Evolutionary conservation across 1,140 invertebrate genomes (phyloP).

Genomic region (Armadillidium nasatum): DNA sequence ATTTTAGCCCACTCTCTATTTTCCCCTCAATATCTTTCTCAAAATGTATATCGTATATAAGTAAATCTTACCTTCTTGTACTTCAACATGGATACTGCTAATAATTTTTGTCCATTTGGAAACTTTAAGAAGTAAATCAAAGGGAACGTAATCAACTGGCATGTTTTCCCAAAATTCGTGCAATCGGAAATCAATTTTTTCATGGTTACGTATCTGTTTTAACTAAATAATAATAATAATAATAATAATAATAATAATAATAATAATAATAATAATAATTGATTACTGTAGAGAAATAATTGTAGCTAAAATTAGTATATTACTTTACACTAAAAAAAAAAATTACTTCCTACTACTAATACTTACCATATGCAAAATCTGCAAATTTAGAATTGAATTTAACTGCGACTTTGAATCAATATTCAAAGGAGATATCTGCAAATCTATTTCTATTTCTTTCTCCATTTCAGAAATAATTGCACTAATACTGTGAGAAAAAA

Average conservation of each 20-base stretch:
- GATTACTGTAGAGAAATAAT: too few relatives aligned
- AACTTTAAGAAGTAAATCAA: constrained; percentile 35
- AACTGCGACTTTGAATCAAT: neutral
- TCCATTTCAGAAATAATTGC: neutral
- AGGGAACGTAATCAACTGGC: constrained; percentile 29
- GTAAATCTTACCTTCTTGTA: constrained; percentile 26
- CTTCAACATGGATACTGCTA: constrained; percentile 26
- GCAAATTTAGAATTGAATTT: neutral
- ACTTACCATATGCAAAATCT: neutral
- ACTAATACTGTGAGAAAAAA: neutral
- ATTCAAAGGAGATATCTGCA: neutral
- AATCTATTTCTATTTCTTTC: neutral
- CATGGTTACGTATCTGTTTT: constrained; percentile 27
- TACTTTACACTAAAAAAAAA: too few relatives aligned
- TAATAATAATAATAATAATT: too few relatives aligned
- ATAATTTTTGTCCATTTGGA: constrained; percentile 39
- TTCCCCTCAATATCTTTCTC: too few relatives aligned
- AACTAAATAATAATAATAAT: constrained; percentile 12
- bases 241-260: too few relatives aligned
- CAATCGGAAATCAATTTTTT: constrained; percentile 25
- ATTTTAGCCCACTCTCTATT: too few relatives aligned
- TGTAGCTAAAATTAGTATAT: too few relatives aligned
- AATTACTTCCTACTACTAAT: too few relatives aligned
- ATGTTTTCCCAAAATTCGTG: constrained; percentile 39
- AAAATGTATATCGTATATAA: too few relatives aligned